Conservation (phyloP, 2,888 invertebrate species). For the Eueremaeus valkanovi region DNA sequence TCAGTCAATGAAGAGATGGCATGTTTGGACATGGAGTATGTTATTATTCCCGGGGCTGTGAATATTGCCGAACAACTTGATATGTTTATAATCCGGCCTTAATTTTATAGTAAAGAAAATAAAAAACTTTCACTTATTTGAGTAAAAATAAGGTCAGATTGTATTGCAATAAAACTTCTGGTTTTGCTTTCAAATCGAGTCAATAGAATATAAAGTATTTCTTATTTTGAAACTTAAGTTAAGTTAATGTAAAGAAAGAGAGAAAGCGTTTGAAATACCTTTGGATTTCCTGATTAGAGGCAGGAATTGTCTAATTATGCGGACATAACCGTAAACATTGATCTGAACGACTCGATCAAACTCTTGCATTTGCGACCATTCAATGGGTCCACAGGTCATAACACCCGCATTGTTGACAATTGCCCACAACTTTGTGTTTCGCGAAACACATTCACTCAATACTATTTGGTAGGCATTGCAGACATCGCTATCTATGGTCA, state of each 20-base stretch:
- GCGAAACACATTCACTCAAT: not conserved
- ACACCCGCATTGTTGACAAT: conserved; percentile 33
- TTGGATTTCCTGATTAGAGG: conserved; percentile 28
- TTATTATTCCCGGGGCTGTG: not conserved
- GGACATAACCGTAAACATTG: conserved; percentile 30
- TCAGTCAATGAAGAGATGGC: not conserved
- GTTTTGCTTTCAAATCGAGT: too few species aligned
- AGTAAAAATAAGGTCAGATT: not conserved
- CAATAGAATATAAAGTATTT: too few species aligned
- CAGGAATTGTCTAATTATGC: conserved; percentile 8
- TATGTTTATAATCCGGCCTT: conserved; percentile 33
- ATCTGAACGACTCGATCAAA: conserved; percentile 11
- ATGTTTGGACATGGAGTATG: not conserved
- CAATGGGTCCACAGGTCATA: conserved; percentile 7
- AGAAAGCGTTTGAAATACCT: not conserved
- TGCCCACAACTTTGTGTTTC: not conserved
- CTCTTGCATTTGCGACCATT: not conserved
- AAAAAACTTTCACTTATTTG: not conserved
- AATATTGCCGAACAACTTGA: conserved; percentile 11
- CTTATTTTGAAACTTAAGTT: too few species aligned
- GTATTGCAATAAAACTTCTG: too few species aligned
- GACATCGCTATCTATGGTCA: not conserved
- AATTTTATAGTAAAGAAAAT: not conserved
- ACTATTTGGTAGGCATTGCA: not conserved
- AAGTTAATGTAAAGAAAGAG: too few species aligned